Evolutionary conservation across 2,888 invertebrate species (phyloP).

Genomic region (Dasysyrphus tricinctus): DNA sequence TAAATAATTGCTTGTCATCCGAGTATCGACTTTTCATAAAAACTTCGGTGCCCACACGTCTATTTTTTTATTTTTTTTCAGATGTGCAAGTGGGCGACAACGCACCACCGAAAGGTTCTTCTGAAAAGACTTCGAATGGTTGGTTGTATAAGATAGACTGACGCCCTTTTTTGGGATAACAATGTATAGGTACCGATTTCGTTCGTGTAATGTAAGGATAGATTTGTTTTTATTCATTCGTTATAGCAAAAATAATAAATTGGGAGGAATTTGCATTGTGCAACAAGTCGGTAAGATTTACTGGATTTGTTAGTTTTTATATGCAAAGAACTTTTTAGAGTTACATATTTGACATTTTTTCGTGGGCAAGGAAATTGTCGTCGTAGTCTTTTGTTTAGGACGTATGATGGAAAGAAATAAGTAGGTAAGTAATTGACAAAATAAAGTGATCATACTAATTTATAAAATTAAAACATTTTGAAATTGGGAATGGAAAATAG

Average conservation of each 20-base stretch:
- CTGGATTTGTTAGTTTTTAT: neutral
- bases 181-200: neutral
- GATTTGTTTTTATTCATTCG: conserved; percentile 4
- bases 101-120: conserved; percentile 38
- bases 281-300: conserved; percentile 44
- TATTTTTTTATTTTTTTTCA: neutral
- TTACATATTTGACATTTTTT: neutral
- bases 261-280: conserved; percentile 60
- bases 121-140: neutral
- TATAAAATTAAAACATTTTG: too few species aligned
- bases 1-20: conserved; percentile 57
- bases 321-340: neutral
- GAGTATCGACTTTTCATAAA: conserved; percentile 53
- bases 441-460: neutral
- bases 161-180: conserved; percentile 29
- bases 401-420: neutral
- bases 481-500: too few species aligned
- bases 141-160: neutral
- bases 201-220: conserved; percentile 15
- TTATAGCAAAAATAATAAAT: conserved; percentile 2
- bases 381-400: neutral
- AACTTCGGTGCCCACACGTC: conserved; percentile 23
- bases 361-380: conserved; percentile 36
- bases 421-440: neutral
- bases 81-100: conserved; percentile 40